Evolutionary conservation across 1,140 invertebrate genomes (phyloP).

Genomic region (Pachypsylla venusta): DNA sequence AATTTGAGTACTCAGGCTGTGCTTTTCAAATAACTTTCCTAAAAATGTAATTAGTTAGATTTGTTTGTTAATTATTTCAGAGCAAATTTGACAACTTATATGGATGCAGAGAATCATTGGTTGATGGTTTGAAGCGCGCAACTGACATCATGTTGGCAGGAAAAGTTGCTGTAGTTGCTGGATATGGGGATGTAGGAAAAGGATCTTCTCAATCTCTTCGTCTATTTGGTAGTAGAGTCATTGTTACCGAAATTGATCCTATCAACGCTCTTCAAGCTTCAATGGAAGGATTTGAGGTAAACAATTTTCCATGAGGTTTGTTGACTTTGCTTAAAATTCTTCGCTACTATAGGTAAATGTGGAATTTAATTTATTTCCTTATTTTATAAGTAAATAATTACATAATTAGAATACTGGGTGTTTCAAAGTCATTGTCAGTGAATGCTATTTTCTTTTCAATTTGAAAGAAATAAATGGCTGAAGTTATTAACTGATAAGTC

Average conservation of each 20-base stretch:
- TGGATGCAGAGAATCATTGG: slow-evolving; percentile 82
- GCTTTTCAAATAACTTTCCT: slow-evolving; percentile 3
- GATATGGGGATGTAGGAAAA: slow-evolving; percentile 99
- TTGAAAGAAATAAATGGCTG: no score
- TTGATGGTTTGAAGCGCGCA: slow-evolving; percentile 97
- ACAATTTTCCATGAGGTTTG: no score
- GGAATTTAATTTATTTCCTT: no score
- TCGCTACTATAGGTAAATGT: no score
- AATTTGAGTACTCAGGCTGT: slow-evolving; percentile 11
- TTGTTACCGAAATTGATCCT: slow-evolving; percentile 97
- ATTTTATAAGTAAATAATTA: no score
- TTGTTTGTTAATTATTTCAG: slow-evolving; percentile 36
- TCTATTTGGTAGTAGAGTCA: slow-evolving; percentile 88
- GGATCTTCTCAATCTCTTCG: slow-evolving; percentile 91
- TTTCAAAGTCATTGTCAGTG: no score
- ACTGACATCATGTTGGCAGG: slow-evolving; percentile 99
- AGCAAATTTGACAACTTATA: slow-evolving; percentile 99
- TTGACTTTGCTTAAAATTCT: no score
- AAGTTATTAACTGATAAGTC: no score
- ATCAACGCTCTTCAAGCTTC: slow-evolving; percentile 96
- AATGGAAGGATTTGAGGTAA: slow-evolving; percentile 90
- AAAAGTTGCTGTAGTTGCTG: slow-evolving; percentile 93
- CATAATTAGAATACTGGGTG: no score
- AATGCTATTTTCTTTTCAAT: no score
- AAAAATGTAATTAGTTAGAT: no score